These are phyloP conservation scores for Orchesella cincta DNA, from an alignment of 1,140 invertebrate species.

Conservation along the genomic window DNA sequence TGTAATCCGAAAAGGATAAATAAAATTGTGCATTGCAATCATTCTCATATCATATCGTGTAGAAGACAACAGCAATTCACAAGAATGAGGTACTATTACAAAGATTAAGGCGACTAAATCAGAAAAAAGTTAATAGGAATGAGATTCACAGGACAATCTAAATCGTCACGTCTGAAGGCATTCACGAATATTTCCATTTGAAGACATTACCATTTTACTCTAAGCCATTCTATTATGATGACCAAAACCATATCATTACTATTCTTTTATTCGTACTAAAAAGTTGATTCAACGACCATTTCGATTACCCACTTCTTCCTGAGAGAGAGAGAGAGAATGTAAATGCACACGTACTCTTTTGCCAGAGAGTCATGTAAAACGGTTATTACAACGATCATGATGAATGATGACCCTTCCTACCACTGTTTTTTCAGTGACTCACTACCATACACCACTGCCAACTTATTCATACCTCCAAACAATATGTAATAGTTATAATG, in stretches of 20 bases:
- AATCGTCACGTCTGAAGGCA: constrained; percentile 26
- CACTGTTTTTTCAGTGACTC: too few relatives aligned
- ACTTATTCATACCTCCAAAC: too few relatives aligned
- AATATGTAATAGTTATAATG: neutral
- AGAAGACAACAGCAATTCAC: neutral
- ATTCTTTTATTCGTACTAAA: neutral
- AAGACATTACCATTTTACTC: constrained; percentile 20
- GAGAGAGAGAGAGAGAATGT: too few relatives aligned
- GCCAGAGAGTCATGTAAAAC: constrained; percentile 14
- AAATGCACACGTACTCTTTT: constrained; percentile 25
- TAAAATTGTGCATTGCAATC: too few relatives aligned
- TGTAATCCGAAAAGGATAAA: too few relatives aligned
- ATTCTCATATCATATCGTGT: too few relatives aligned
- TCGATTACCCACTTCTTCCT: too few relatives aligned
- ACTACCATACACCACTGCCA: too few relatives aligned
- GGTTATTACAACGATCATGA: neutral
- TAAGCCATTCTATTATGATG: constrained; percentile 25
- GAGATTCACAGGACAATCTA: constrained; percentile 22
- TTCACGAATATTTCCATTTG: constrained; percentile 15
- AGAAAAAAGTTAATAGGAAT: constrained; percentile 23
- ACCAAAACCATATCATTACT: constrained; percentile 21
- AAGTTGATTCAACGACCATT: neutral
- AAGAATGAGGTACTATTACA: neutral
- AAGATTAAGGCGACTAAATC: constrained; percentile 7
- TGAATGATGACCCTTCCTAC: too few relatives aligned